phyloP scores from a whole-genome alignment of 2,113 vertebrate genomes.

The Rhinogobius similis region DNA sequence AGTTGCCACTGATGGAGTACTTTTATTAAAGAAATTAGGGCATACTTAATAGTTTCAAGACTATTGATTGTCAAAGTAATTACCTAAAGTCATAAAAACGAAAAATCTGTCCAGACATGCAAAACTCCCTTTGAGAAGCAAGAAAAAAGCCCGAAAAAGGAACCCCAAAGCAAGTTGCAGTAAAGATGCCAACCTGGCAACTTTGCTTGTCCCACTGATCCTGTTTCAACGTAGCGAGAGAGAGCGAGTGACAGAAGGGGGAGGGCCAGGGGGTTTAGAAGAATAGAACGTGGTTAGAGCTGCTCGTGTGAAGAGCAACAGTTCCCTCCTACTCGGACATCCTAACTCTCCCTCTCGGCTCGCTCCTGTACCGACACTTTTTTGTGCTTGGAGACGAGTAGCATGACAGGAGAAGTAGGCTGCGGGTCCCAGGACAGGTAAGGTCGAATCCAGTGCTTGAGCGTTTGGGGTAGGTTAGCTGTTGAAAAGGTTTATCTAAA shows the following conservation, averaged over 20 bases:
- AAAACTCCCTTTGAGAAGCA: background rate
- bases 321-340: constrained; percentile 41
- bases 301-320: constrained; percentile 45
- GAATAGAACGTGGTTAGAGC: constrained; percentile 38
- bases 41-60: too few species aligned
- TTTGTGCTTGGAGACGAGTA: background rate
- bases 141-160: background rate
- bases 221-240: constrained; percentile 56
- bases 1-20: too few species aligned
- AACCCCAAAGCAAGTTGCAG: too few species aligned
- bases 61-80: too few species aligned
- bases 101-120: too few species aligned
- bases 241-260: background rate
- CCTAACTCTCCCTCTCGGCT: background rate
- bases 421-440: constrained; percentile 50
- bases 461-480: background rate
- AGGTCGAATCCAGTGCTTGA: background rate
- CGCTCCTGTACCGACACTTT: constrained; percentile 1
- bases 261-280: constrained; percentile 23
- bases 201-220: constrained; percentile 7
- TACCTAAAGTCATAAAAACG: too few species aligned
- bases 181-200: background rate
- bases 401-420: constrained; percentile 26
- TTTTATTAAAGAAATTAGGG: too few species aligned
- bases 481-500: too few species aligned